phyloP scores from a whole-genome alignment of 2,113 vertebrate genomes.

The Poeciliopsis retropinna region DNA sequence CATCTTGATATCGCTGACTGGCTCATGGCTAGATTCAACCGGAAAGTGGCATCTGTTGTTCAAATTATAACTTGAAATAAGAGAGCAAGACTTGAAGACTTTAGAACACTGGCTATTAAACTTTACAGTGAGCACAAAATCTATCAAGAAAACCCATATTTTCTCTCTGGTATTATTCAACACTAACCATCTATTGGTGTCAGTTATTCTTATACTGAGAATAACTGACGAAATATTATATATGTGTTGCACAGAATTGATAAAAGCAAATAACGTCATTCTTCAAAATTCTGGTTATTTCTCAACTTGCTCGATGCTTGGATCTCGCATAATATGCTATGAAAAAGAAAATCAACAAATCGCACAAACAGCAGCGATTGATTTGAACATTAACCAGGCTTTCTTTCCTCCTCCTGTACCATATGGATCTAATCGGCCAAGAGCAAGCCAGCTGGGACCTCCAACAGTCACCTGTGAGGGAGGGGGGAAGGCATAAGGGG shows the following conservation, averaged over 20 bases:
- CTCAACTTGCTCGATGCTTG: neutral
- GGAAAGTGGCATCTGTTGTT: too few species aligned
- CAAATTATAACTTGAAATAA: neutral
- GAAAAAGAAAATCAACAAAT: neutral
- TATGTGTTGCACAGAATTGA: neutral
- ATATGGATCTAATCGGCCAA: slow-evolving; percentile 98
- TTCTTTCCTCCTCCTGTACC: slow-evolving; percentile 75
- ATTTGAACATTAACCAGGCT: slow-evolving; percentile 23
- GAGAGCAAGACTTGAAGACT: neutral
- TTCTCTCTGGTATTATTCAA: neutral
- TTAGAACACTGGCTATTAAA: too few species aligned
- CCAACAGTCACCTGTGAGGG: slow-evolving; percentile 95
- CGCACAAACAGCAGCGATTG: slow-evolving; percentile 4
- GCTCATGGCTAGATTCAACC: too few species aligned
- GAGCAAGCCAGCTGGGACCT: slow-evolving; percentile 95
- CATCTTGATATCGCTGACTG: too few species aligned
- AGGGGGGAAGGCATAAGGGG: slow-evolving; percentile 68
- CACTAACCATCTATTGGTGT: neutral
- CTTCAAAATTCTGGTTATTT: neutral
- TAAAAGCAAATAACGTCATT: neutral
- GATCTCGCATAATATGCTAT: neutral
- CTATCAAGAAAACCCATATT: neutral
- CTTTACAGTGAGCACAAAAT: neutral
- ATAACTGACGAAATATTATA: neutral
- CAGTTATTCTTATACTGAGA: neutral